Evolutionary conservation across 92 coral and sea anemone species (phyloP).

Genomic region (Epizoanthus illoricatus): DNA sequence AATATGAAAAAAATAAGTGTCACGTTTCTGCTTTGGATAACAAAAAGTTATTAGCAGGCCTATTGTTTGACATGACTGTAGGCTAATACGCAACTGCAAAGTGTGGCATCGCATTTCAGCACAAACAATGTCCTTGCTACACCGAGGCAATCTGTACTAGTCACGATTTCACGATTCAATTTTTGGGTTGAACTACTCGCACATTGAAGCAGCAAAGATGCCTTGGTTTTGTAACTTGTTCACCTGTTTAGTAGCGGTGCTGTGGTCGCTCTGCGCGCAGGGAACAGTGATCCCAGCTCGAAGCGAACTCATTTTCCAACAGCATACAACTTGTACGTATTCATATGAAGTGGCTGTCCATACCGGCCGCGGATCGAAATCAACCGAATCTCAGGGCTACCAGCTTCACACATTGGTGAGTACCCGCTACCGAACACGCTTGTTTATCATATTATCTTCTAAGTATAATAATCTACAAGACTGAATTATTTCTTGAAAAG

Average conservation of each 20-base stretch:
- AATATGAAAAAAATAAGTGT: not conserved
- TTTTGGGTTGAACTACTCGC: too few relatives aligned
- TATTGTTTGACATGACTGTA: not conserved
- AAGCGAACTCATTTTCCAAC: conserved; percentile 12
- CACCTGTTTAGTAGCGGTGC: not conserved
- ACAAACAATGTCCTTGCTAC: not conserved
- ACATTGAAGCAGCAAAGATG: conserved; percentile 2
- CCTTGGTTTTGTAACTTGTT: conserved; percentile 38
- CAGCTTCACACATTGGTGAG: conserved; percentile 72
- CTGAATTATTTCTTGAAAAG: too few relatives aligned
- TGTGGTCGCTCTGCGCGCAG: not conserved
- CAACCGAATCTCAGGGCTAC: conserved; percentile 68
- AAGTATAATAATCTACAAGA: too few relatives aligned
- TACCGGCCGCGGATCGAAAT: conserved; percentile 81
- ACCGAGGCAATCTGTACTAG: not conserved
- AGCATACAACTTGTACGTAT: conserved; percentile 64
- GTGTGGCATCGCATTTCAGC: conserved; percentile 33
- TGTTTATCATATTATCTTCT: too few relatives aligned
- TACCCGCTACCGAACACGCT: not conserved
- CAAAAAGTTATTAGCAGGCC: not conserved
- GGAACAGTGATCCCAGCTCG: not conserved
- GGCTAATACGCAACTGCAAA: not conserved
- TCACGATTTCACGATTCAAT: not conserved
- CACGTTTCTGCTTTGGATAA: not conserved
- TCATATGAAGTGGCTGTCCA: conserved; percentile 78